Conservation (phyloP, 1,140 invertebrate species). For the Drosophila serrata region DNA sequence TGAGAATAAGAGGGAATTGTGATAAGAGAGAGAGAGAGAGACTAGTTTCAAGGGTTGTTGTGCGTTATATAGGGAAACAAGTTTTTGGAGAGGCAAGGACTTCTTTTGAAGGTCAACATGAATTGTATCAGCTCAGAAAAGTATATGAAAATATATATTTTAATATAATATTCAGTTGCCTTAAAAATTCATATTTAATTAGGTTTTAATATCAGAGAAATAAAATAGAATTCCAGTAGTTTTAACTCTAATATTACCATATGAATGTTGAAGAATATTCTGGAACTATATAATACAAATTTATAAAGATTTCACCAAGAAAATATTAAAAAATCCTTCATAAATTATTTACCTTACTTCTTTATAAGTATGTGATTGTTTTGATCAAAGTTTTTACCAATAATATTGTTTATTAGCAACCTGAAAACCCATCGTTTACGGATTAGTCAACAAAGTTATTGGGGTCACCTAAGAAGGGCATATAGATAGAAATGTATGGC, state of each 20-base stretch:
- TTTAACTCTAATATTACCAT: too few relatives aligned
- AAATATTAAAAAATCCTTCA: too few relatives aligned
- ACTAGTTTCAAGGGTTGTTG: constrained; percentile 30
- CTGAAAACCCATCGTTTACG: neutral
- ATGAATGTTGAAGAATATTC: neutral
- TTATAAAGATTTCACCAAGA: too few relatives aligned
- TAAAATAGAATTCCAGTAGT: too few relatives aligned
- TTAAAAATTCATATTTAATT: too few relatives aligned
- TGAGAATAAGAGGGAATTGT: neutral
- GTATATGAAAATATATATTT: neutral
- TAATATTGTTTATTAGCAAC: neutral
- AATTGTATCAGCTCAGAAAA: neutral
- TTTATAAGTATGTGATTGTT: too few relatives aligned
- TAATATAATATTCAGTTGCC: neutral
- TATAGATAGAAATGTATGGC: neutral
- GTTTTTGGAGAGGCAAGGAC: constrained; percentile 36
- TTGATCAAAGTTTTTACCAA: neutral
- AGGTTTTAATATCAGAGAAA: too few relatives aligned
- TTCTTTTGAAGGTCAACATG: constrained; percentile 35
- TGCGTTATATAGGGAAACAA: constrained; percentile 12
- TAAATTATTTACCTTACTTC: too few relatives aligned
- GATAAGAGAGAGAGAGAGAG: constrained; percentile 9
- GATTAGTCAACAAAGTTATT: constrained; percentile 15
- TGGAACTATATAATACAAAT: too few relatives aligned
- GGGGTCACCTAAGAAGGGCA: constrained; percentile 33